These are phyloP conservation scores for Raja brachyura DNA, from an alignment of 2,113 vertebrate genomes.

Conservation along the genomic window DNA sequence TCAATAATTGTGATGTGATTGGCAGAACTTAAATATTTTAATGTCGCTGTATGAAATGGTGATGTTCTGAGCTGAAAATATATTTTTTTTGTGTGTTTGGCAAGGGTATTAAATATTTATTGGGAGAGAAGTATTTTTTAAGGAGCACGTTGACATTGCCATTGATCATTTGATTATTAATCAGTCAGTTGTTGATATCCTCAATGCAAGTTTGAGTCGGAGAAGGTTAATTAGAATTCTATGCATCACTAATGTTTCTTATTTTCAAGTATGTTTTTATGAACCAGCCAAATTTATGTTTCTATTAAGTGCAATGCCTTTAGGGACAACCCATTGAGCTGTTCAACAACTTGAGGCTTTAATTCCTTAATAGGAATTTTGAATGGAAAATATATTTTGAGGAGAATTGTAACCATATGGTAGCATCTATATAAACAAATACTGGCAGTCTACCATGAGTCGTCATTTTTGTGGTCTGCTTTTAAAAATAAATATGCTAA, in stretches of 20 bases:
- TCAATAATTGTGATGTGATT: neutral
- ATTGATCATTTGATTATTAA: neutral
- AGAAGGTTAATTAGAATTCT: neutral
- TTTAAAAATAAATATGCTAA: neutral
- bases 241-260: no score
- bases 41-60: neutral
- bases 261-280: no score
- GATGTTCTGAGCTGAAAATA: neutral
- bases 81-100: neutral
- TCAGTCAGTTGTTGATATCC: neutral
- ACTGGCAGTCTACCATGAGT: neutral
- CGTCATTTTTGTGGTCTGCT: neutral
- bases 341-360: neutral
- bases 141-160: neutral
- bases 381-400: neutral
- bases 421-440: neutral
- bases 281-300: no score
- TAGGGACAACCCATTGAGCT: no score
- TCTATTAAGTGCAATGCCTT: no score
- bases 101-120: neutral
- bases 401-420: neutral
- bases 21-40: neutral
- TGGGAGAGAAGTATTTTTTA: neutral
- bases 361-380: neutral
- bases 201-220: neutral